Base-by-base conservation (phyloP, 2,888 invertebrate species). In the Azorinus chamasolen region DNA sequence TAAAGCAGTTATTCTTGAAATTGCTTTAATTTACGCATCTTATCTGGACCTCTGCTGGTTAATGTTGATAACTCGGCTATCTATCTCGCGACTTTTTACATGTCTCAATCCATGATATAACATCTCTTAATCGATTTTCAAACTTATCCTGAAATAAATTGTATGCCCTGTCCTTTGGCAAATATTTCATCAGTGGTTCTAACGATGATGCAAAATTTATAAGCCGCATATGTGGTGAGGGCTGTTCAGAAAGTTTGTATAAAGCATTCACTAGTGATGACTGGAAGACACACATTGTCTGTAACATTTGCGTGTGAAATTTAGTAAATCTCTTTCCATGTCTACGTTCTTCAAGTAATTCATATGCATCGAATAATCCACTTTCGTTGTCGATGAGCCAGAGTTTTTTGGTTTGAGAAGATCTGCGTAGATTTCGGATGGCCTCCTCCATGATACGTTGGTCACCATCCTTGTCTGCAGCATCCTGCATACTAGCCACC, bases 371-470 rank as follows among this genome's bases (percentile, higher is more conserved):
- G 22, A 93, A 64, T 2, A 93, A 83, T 1, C 93, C 93, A 61
- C 93, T 92, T 71, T 93, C 93, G 70, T 93, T 93, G 88, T 93
- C 93, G 14, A 93, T 91, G 5, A 93, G 84, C 93, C 93, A 93
- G 16, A 93, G 83, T 64, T 90, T 91, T 8, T 85, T 87, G 1
- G 87, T 88, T 39, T 77, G 65, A 20, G 86, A 81, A 5, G 90
- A 90, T 63, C 89, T 86, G 2, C 90, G 90, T 53, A 93, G 88
- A 76, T 93, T 93, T 24, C 93, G 89, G 22, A 93, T 91, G 20
- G 89, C 87, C 61, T 93, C 92, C 12, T 83, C 84, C 48, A 93
- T 81, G 18, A 93, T 89, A 51, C 85, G 85, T 0, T 91, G 90
- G 41, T 88, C 87, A 2, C 87, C 85, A 69, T 93, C 91, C 64